Evolutionary conservation across 2,888 invertebrate species (phyloP), one percentile per base, ranked within the genome.

Genomic region (Rhyacophila evoluta): DNA sequence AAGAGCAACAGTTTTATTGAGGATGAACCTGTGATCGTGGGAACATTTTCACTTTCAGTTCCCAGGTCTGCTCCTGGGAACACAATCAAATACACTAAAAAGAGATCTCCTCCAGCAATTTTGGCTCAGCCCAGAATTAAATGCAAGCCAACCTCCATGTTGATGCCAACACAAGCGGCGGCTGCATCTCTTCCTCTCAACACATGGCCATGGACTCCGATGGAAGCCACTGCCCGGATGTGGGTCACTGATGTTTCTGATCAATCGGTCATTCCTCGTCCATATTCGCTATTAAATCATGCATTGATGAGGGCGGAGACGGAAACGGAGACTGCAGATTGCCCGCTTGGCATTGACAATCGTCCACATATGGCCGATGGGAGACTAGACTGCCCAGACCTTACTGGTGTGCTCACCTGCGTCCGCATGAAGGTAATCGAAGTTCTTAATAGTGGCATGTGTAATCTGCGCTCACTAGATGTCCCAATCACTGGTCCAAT

Each of bases 71-170:
- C 29, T 6, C 29, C 29, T 25, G 19, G 2, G 1, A 4, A 8
- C 10, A 8, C 8, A 0, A 8, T 25, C 8, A 25, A 55, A 25
- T 55, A 25, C 55, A 10, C 55, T 1, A 19, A 55, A 1, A 55
- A 55, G 8, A 4, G 19, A 25, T 10, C 1, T 19, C 0, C 25
- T 28, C n/a, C 15, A 0, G 29, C n/a, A 8, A 25, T 0, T 11
- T 2, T 25, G 0, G 25, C 11, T 19, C 72, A 27, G 19, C 76
- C 78, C n/a, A 12, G 69, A n/a, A 74, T 81, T 10, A 78, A 81
- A 25, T 81, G 81, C 39, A 78, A 76, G 67, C 81, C 81, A 1
- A 74, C 76, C 3, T 19, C 77, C 6, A n/a, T 29, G 5, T 39
- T 81, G 4, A 41, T 80, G 80, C 55, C 72, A 5, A 25, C 8